Base-by-base conservation (phyloP, 2,888 invertebrate species). In the Xylota sylvarum region DNA sequence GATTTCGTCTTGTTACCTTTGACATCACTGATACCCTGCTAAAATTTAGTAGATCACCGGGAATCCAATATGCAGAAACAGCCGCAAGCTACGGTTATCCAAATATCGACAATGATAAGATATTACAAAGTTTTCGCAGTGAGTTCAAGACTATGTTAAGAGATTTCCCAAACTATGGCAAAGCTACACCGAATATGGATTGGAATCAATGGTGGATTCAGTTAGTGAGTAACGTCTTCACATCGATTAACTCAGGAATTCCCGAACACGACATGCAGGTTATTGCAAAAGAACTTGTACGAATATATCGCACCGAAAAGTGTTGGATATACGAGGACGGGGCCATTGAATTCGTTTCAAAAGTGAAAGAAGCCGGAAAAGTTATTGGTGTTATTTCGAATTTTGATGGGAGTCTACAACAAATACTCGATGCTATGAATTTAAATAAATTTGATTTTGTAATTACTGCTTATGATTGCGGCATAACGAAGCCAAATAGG, bases 21-120 rank as follows among this genome's bases (percentile, higher is more conserved):
- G 98, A 98, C 92, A 95, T 97, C 69, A 98, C 97, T 2, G 97
- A 97, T 88, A 98, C 98, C 0, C 92, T 98, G n/a, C 92, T 98
- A 12, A 94, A 94, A 88, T 96, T 97, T 89, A 93, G 94, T 27
- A 89, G 88, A 37, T 93, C 95, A 46, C 95, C 96, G 1, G 95
- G 95, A 83, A 92, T 94, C 70, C 95, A 96, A 90, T 98, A 98
- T 91, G 93, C 94, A 0, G 93, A 94, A 85, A 94, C 96, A 58
- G 97, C 96, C 0, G 92, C 93, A 0, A 93, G 94, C 67, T 94
- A 95, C 90, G 97, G 97, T 0, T 88, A 91, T 1, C 9, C 67
- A 0, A 81, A 89, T 14, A 62, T 92, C 5, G 89, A 92, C 40
- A 88, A 88, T 12, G 3, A 80, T 0, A 79, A 88, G 14, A 62